phyloP scores from a whole-genome alignment of 2,888 invertebrate genomes.

The Scaptomyza parva region DNA sequence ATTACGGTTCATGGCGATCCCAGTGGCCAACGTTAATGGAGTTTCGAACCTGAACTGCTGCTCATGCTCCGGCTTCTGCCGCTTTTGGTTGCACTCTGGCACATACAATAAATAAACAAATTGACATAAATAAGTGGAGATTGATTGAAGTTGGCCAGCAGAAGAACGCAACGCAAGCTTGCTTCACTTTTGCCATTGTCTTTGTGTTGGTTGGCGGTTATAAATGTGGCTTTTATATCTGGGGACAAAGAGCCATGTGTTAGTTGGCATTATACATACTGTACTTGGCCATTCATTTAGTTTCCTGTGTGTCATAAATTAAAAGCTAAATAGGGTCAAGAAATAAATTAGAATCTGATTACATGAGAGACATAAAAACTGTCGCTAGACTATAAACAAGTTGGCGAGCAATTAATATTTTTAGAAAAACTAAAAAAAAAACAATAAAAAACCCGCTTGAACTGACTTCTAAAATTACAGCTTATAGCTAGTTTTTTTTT shows the following conservation, averaged over 20 bases:
- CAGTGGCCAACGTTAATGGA: slow-evolving; percentile 57
- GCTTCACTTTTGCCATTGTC: slow-evolving; percentile 13
- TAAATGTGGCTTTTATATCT: slow-evolving; percentile 62
- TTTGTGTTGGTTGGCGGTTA: slow-evolving; percentile 29
- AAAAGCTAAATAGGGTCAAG: slow-evolving; percentile 71
- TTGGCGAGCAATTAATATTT: slow-evolving; percentile 21
- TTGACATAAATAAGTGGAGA: slow-evolving; percentile 78
- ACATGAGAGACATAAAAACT: slow-evolving; percentile 37
- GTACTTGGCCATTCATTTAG: slow-evolving; percentile 26
- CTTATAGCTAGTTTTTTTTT: too few species aligned
- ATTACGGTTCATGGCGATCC: slow-evolving; percentile 55
- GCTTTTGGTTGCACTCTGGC: slow-evolving; percentile 24
- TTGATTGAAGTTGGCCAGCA: slow-evolving; percentile 63
- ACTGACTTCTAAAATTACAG: too few species aligned
- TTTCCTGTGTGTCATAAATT: slow-evolving; percentile 62
- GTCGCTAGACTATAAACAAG: slow-evolving; percentile 41
- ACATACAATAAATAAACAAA: slow-evolving; percentile 70
- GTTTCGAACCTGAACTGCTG: slow-evolving; percentile 41
- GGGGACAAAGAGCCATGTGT: slow-evolving; percentile 40
- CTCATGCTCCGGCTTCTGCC: too few species aligned
- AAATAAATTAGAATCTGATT: slow-evolving; percentile 74
- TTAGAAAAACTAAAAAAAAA: background rate
- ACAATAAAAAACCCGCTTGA: too few species aligned
- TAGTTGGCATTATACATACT: slow-evolving; percentile 60
- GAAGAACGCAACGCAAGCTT: slow-evolving; percentile 4